These are phyloP conservation scores for Plumapathes pennacea DNA, from an alignment of 92 coral and sea anemone genomes.

Conservation along the genomic window DNA sequence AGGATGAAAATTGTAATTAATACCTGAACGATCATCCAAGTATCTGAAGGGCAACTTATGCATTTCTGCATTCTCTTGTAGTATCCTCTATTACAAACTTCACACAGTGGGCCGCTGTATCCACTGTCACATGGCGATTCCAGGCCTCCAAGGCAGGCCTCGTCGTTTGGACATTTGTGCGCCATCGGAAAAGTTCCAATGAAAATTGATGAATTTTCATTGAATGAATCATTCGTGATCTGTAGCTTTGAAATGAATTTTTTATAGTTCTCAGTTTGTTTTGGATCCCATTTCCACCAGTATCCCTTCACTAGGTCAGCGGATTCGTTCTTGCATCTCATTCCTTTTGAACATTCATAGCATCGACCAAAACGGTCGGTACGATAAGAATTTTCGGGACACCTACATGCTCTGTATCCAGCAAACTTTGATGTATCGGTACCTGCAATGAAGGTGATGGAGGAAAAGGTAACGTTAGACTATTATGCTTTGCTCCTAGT, in stretches of 20 bases:
- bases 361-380: slow-evolving; percentile 30
- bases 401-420: slow-evolving; percentile 27
- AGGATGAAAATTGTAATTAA: background rate
- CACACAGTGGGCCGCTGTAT: slow-evolving; percentile 44
- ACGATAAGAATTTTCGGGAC: slow-evolving; percentile 26
- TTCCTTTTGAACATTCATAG: slow-evolving; percentile 14
- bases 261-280: slow-evolving; percentile 2
- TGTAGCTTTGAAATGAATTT: slow-evolving; percentile 19
- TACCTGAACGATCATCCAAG: background rate
- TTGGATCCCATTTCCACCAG: slow-evolving; percentile 36
- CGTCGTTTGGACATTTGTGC: slow-evolving; percentile 31
- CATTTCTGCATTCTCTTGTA: background rate
- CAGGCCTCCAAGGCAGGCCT: slow-evolving; percentile 39
- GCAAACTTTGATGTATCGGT: slow-evolving; percentile 7
- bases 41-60: background rate
- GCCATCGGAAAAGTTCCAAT: slow-evolving; percentile 21
- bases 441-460: slow-evolving; percentile 1
- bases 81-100: slow-evolving; percentile 12
- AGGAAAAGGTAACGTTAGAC: background rate
- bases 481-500: background rate
- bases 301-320: slow-evolving; percentile 21
- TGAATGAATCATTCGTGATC: slow-evolving; percentile 7
- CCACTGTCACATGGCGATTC: slow-evolving; percentile 29
- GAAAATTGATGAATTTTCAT: slow-evolving; percentile 1
- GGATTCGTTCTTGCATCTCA: slow-evolving; percentile 29